These are phyloP conservation scores for Proterorhinus semilunaris DNA, from an alignment of 2,113 vertebrate genomes.

Conservation along the genomic window DNA sequence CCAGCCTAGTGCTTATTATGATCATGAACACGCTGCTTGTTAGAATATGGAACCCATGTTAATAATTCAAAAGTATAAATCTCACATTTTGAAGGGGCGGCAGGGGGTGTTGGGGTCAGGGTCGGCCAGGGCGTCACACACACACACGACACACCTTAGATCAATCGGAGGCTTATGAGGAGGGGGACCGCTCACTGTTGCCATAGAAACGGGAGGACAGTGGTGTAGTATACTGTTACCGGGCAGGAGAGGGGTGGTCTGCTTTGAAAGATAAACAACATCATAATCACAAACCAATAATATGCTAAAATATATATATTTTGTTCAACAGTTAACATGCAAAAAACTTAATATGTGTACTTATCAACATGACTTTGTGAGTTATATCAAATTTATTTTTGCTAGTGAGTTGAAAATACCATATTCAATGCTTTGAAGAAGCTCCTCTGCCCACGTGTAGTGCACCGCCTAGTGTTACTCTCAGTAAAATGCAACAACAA, in stretches of 20 bases:
- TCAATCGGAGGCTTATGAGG: constrained; percentile 51
- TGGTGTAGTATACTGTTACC: constrained; percentile 72
- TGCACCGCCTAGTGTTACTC: constrained; percentile 24
- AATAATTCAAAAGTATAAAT: constrained; percentile 6
- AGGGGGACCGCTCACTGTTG: constrained; percentile 68
- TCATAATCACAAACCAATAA: background rate
- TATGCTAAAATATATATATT: background rate
- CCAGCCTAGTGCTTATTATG: no score
- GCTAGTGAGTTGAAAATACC: background rate
- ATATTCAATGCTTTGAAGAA: background rate
- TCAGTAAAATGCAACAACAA: constrained; percentile 12
- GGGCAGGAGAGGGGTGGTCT: constrained; percentile 62
- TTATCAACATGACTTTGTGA: background rate
- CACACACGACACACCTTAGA: constrained; percentile 34
- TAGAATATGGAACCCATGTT: background rate
- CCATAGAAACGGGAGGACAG: constrained; percentile 77
- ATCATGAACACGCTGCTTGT: no score
- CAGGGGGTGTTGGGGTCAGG: constrained; percentile 45
- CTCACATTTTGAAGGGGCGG: constrained; percentile 23
- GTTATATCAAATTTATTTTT: background rate
- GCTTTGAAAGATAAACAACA: constrained; percentile 46
- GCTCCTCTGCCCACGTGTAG: background rate
- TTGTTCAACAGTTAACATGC: background rate
- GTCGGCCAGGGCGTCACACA: constrained; percentile 25
- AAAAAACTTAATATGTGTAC: background rate